These are phyloP conservation scores for Drosophila sp. DNA, from an alignment of 1,140 invertebrate species.

Conservation along the genomic window DNA sequence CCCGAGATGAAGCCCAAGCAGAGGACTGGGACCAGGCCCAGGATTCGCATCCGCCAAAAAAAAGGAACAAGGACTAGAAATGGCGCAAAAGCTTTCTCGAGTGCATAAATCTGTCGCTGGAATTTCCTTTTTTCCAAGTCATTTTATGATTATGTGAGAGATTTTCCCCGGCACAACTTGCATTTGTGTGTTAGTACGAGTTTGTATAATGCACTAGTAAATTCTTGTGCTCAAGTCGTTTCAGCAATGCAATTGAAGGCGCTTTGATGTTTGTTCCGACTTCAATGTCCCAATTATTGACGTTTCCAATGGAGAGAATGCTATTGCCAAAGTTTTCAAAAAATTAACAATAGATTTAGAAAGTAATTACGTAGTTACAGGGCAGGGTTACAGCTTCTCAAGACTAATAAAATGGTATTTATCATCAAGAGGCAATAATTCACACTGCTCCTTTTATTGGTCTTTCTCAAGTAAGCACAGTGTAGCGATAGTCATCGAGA, in stretches of 20 bases:
- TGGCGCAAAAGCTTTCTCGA: slow-evolving; percentile 72
- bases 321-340: background rate
- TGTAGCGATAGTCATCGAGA: slow-evolving; percentile 54
- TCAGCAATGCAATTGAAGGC: slow-evolving; percentile 58
- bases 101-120: slow-evolving; percentile 75
- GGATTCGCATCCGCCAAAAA: slow-evolving; percentile 20
- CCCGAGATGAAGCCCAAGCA: slow-evolving; percentile 31
- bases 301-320: slow-evolving; percentile 40
- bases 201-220: slow-evolving; percentile 70
- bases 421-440: slow-evolving; percentile 13
- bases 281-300: slow-evolving; percentile 64
- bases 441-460: background rate
- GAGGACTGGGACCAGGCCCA: slow-evolving; percentile 7
- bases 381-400: background rate
- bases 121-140: slow-evolving; percentile 74
- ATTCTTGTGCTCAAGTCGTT: slow-evolving; percentile 58
- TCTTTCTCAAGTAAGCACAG: background rate
- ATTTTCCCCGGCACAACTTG: slow-evolving; percentile 71
- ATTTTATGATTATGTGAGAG: slow-evolving; percentile 83
- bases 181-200: slow-evolving; percentile 34
- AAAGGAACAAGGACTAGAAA: slow-evolving; percentile 33
- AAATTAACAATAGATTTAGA: background rate
- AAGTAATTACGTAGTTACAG: background rate
- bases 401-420: background rate
- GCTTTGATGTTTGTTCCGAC: slow-evolving; percentile 67